Percentiles rank a stretch among this genome's conserved stretches.
Conservation (phyloP, 2,797 vertebrate genomes). For the Coccyzus lansbergi region DNA sequence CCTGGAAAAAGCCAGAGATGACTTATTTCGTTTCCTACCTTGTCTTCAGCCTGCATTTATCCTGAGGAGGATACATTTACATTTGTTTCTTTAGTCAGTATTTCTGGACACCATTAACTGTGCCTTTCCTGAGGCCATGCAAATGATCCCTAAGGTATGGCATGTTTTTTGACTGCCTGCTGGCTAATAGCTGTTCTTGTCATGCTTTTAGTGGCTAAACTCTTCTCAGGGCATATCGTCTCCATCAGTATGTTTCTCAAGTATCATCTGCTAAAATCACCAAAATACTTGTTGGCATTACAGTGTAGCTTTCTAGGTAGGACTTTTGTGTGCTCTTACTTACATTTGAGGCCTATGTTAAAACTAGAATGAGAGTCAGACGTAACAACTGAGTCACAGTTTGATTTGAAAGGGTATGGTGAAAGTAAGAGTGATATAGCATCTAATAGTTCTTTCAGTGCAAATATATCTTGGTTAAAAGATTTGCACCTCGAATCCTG, state of each 20-base stretch:
- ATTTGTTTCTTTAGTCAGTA: not conserved
- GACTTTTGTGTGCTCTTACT: not conserved
- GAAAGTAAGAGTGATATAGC: not conserved
- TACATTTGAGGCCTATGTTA: not conserved
- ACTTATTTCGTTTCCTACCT: not conserved
- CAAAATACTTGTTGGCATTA: not conserved
- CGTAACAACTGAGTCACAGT: not conserved
- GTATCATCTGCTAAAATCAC: not conserved
- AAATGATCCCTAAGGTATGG: not conserved
- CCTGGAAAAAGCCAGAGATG: not conserved
- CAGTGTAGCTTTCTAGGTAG: not conserved
- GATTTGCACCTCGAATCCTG: too few species aligned
- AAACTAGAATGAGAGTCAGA: not conserved
- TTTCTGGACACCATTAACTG: not conserved
- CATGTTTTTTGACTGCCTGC: not conserved
- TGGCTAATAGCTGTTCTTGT: not conserved
- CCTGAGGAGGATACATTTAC: not conserved
- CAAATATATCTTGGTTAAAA: not conserved
- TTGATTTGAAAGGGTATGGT: not conserved
- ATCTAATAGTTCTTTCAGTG: not conserved
- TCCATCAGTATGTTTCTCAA: not conserved
- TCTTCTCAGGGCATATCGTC: not conserved
- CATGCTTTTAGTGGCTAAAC: not conserved
- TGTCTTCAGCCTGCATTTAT: not conserved
- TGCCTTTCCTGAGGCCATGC: not conserved